phyloP scores from a whole-genome alignment of 2,113 vertebrate genomes.

The Tonatia bakeri region DNA sequence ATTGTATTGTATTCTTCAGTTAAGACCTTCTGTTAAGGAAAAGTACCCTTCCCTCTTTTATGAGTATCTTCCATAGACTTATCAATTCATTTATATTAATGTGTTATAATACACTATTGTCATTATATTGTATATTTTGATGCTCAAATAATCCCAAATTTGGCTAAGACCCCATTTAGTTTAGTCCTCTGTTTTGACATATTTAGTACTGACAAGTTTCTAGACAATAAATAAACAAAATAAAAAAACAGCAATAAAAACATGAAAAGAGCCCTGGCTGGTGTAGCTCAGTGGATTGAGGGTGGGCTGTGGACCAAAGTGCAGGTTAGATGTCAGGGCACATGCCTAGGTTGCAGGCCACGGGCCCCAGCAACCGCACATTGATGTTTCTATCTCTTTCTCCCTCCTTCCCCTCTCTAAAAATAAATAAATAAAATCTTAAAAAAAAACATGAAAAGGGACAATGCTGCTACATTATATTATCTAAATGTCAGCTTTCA shows the following conservation, averaged over 20 bases:
- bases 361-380: no score
- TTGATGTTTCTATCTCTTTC: no score
- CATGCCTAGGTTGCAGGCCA: no score
- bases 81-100: background rate
- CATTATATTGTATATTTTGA: background rate
- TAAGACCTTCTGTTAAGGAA: background rate
- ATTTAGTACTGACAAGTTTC: background rate
- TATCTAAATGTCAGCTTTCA: background rate
- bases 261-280: no score
- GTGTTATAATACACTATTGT: background rate
- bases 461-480: background rate
- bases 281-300: no score
- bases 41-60: background rate
- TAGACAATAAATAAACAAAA: background rate
- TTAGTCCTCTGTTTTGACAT: background rate
- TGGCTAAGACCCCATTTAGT: background rate
- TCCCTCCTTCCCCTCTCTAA: no score
- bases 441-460: background rate
- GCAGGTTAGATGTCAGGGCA: no score
- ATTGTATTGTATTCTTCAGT: background rate
- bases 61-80: background rate
- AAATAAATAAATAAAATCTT: background rate
- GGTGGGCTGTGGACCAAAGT: no score
- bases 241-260: background rate
- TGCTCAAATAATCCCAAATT: background rate